phyloP scores from a whole-genome alignment of 2,797 vertebrate genomes.

The Toxotes lorentzi region DNA sequence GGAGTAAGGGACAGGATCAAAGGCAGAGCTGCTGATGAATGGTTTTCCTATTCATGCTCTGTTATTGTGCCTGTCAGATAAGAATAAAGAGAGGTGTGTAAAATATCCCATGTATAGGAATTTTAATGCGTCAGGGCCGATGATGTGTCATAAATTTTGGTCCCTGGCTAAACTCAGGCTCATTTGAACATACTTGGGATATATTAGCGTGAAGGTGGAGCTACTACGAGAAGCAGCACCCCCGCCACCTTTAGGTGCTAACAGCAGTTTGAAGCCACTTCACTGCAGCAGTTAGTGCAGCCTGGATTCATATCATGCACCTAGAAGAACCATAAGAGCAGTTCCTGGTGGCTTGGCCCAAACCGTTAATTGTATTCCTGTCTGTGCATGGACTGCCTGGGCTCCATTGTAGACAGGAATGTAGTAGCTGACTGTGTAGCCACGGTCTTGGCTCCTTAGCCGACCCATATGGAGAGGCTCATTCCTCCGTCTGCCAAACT shows the following conservation, averaged over 20 bases:
- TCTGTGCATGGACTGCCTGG: background rate
- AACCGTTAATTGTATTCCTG: background rate
- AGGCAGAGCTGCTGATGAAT: background rate
- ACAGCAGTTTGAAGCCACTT: background rate
- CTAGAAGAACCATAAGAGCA: background rate
- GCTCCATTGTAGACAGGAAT: constrained; percentile 37
- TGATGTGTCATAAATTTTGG: background rate
- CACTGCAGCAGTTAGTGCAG: background rate
- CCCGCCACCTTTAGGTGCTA: background rate
- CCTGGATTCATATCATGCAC: background rate
- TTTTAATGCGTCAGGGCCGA: background rate
- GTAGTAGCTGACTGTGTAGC: constrained; percentile 30
- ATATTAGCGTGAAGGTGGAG: background rate
- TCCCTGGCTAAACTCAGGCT: background rate
- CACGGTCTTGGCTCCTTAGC: constrained; percentile 24
- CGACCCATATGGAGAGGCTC: constrained; percentile 25
- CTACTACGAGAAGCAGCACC: background rate
- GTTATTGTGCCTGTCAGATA: background rate
- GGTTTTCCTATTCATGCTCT: background rate
- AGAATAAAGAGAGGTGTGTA: background rate
- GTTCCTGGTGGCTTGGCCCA: background rate
- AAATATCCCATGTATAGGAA: background rate
- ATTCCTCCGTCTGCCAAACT: constrained; percentile 38
- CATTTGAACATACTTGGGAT: constrained; percentile 2
- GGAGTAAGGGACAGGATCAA: background rate